Evolutionary conservation across 2,797 vertebrate genomes (phyloP), one percentile per base, ranked within the genome.

Genomic region (Enteromius afrohamiltoni): DNA sequence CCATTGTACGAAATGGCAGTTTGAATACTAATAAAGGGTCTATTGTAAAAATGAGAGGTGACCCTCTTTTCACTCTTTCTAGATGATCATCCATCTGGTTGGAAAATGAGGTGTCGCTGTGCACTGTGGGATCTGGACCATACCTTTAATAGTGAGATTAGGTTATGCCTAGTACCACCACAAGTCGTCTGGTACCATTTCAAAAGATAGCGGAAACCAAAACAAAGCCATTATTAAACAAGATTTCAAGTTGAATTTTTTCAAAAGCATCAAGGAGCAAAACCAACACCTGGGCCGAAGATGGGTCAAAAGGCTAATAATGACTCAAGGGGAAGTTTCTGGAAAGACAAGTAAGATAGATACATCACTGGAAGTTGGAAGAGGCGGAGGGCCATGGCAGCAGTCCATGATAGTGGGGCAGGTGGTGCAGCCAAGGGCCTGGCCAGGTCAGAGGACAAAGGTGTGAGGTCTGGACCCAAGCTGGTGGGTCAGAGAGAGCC

Each of bases 391-490:
- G 74, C 26, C 6, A 1, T 45, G 76, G 82, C 80, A 68, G 71
- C 37, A 55, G 62, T 37, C 80, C 23, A 65, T 76, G 47, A 68
- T 34, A 34, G 37, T 34, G 49, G 62, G 64, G 55, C 75, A 78
- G 82, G 82, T 83, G 82, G 64, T 70, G 82, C 51, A 49, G 26
- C 26, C n/a, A 62, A 78, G 64, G 37, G 75, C 19, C 64, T 31
- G 40, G 29, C 65, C 53, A 29, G 82, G 82, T 77, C 53, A 77
- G 75, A 58, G 53, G 74, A 83, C 82, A 83, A 77, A 83, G 82
- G 82, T 83, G 74, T 70, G 51, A 78, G 82, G 74, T 77, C 82
- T 83, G 82, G 64, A 83, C 64, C 51, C 65, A 60, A 78, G 75
- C 82, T 77, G 73, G 37, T 58, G 67, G 75, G 40, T 69, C 74